A percentile compares a stretch with the other conserved stretches of the same genome.
phyloP scores from a whole-genome alignment of 2,888 invertebrate species.

The Salpingus planirostris region DNA sequence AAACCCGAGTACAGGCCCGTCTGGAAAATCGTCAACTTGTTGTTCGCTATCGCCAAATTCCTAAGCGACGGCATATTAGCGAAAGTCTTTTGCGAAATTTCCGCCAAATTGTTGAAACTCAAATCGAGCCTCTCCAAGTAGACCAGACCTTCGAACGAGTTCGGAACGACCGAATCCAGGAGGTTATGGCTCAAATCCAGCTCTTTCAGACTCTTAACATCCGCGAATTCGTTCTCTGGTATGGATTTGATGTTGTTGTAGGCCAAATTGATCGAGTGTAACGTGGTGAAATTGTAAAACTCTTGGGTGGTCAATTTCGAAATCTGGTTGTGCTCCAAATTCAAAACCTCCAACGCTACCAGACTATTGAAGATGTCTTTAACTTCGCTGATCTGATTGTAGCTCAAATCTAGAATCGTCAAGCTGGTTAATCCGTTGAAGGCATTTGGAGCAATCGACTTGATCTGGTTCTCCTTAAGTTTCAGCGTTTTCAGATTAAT shows the following conservation, averaged over 20 bases:
- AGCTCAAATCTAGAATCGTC: conserved; percentile 28
- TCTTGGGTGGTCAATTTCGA: conserved; percentile 22
- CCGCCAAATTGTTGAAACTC: conserved; percentile 25
- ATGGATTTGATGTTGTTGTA: conserved; percentile 25
- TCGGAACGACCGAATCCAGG: conserved; percentile 22
- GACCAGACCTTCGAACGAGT: conserved; percentile 27
- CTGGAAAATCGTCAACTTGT: conserved; percentile 27
- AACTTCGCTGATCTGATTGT: conserved; percentile 26
- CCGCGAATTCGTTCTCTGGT: conserved; percentile 19
- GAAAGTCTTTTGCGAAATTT: conserved; percentile 24
- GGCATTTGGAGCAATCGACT: conserved; percentile 24
- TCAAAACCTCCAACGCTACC: conserved; percentile 22
- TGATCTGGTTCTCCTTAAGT: conserved; percentile 29
- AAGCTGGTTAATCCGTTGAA: conserved; percentile 30
- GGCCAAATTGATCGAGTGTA: conserved; percentile 27
- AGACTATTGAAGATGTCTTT: conserved; percentile 21
- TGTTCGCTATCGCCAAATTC: conserved; percentile 28
- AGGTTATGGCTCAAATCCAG: conserved; percentile 30
- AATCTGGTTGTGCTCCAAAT: conserved; percentile 30
- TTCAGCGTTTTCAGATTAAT: conserved; percentile 26
- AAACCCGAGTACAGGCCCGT: conserved; percentile 32
- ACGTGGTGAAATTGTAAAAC: conserved; percentile 25
- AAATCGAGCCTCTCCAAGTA: conserved; percentile 31
- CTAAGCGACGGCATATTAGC: conserved; percentile 26
- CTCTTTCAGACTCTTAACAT: conserved; percentile 21